These are phyloP conservation scores for Lasioglossum malachurum DNA, from an alignment of 2,888 invertebrate species.

Conservation along the genomic window DNA sequence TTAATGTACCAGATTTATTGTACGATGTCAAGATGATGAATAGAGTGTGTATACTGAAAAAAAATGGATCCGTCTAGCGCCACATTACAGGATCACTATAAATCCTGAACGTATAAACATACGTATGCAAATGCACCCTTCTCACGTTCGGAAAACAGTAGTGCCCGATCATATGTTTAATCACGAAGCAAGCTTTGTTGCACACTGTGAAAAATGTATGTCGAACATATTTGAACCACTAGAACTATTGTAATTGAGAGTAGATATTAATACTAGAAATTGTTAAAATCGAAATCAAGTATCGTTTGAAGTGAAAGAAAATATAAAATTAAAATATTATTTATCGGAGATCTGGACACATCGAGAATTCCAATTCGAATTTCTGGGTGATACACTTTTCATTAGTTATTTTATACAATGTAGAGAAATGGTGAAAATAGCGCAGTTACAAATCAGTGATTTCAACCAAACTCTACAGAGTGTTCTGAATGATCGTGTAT, in stretches of 20 bases:
- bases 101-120: conserved; percentile 47
- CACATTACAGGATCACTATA: conserved; percentile 39
- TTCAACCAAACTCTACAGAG: not conserved
- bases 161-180: conserved; percentile 24
- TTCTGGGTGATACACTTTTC: not conserved
- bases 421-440: not conserved
- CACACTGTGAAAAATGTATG: not conserved
- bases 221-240: not conserved
- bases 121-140: conserved; percentile 8
- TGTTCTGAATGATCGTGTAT: not conserved
- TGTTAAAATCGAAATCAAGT: not conserved
- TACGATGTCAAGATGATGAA: not conserved
- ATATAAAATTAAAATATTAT: not conserved
- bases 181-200: conserved; percentile 9
- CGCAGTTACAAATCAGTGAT: not conserved
- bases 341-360: not conserved
- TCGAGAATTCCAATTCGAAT: not conserved
- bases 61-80: conserved; percentile 4
- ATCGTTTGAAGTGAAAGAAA: not conserved
- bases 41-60: conserved; percentile 3
- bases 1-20: not conserved
- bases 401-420: not conserved
- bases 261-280: not conserved
- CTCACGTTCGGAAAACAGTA: conserved; percentile 24
- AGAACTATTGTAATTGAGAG: not conserved